Conservation (phyloP, 2,113 vertebrate species). For the Engraulis encrasicolus region DNA sequence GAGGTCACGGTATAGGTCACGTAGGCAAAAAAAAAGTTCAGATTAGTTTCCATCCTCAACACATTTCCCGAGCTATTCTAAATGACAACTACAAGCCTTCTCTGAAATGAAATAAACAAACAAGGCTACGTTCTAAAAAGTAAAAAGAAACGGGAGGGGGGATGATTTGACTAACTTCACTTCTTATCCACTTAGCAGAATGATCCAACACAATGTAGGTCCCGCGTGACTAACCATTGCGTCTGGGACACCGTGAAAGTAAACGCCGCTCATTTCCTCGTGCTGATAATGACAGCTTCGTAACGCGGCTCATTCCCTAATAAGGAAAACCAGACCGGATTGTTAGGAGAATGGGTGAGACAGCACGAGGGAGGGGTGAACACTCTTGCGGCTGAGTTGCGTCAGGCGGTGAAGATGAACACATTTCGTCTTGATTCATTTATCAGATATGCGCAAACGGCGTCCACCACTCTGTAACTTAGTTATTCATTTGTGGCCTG, state of each 20-base stretch:
- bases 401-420: conserved; percentile 64
- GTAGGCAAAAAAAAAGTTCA: neutral
- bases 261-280: conserved; percentile 30
- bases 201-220: conserved; percentile 18
- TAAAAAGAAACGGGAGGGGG: too few relatives aligned
- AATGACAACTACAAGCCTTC: too few relatives aligned
- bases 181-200: neutral
- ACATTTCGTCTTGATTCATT: conserved; percentile 59
- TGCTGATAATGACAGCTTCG: conserved; percentile 20
- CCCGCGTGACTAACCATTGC: conserved; percentile 54
- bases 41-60: neutral
- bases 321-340: conserved; percentile 59
- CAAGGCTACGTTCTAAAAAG: too few relatives aligned
- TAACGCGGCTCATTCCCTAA: conserved; percentile 61
- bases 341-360: conserved; percentile 51
- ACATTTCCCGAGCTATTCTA: neutral
- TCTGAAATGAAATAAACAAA: too few relatives aligned
- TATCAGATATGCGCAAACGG: neutral
- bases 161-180: too few relatives aligned
- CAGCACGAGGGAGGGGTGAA: neutral
- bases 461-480: neutral
- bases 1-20: too few relatives aligned
- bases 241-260: conserved; percentile 28
- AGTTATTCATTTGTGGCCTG: neutral
- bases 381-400: conserved; percentile 47